Evolutionary conservation across 2,888 invertebrate genomes (phyloP), one percentile per base, ranked within the genome.

Genomic region (Parnassius orleans): DNA sequence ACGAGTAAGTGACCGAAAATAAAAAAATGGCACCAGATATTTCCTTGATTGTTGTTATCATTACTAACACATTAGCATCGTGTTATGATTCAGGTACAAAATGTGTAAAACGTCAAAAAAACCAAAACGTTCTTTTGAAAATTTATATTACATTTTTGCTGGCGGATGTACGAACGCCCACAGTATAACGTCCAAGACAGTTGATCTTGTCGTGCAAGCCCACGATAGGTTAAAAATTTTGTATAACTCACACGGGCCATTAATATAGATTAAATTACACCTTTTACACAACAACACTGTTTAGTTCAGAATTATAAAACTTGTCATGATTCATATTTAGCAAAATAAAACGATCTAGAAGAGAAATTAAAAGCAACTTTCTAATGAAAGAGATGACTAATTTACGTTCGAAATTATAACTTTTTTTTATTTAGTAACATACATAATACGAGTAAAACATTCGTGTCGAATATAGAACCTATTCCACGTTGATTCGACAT

Each of bases 121-220:
- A 10, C 9, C 3, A 11, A 43, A 43, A 11, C 43, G 43, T 11
- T 43, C 1, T 7, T 46, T 46, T 46, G n/a, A 0, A 33, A 33
- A 33, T 33, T 7, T 33, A 33, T 1, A 11, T 46, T n/a, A 24
- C 33, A 12, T 33, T 52, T 33, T 10, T 52, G 12, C 33, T 52
- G 12, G 33, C n/a, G 33, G 1, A 12, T 14, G 52, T 52, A 51
- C 51, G 24, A 48, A 41, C 53, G 33, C 24, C 14, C 53, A 59
- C 46, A 51, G 33, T n/a, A 12, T 11, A 53, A 46, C 53, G 53
- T 53, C 12, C 41, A 11, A 11, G 11, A 59, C 41, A 46, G 53
- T 14, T 15, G 59, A 59, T 33, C 47, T 24, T 24, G 41, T 14
- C 48, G 15, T 46, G 42, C 41, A 48, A 48, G 10, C n/a, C n/a